phyloP scores from a whole-genome alignment of 2,888 invertebrate species.

The Rhopalosiphum nymphaeae region DNA sequence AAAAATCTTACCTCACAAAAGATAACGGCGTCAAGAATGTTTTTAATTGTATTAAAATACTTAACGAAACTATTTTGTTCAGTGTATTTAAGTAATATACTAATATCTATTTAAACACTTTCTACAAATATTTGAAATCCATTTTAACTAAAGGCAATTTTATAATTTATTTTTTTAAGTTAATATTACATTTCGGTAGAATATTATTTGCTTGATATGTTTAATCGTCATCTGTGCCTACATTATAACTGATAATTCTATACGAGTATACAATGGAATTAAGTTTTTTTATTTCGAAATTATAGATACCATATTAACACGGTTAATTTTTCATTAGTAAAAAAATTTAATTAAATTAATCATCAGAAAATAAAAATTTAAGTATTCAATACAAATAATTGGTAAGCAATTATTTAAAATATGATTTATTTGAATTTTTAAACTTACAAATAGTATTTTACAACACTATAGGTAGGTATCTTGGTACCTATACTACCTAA shows the following conservation, averaged over 20 bases:
- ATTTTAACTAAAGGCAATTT: too few species aligned
- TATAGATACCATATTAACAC: neutral
- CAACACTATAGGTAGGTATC: neutral
- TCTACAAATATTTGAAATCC: too few species aligned
- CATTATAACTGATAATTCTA: neutral
- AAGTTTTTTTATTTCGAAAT: neutral
- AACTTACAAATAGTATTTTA: neutral
- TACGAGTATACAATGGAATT: neutral
- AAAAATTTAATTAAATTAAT: neutral
- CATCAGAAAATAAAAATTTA: neutral
- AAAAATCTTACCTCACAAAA: too few species aligned
- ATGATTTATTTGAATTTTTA: neutral
- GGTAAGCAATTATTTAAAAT: neutral
- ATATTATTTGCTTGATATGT: too few species aligned
- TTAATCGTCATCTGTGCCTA: too few species aligned
- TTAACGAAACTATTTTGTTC: too few species aligned
- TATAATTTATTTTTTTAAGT: too few species aligned
- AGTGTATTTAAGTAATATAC: too few species aligned
- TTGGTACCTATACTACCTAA: neutral
- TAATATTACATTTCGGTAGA: too few species aligned
- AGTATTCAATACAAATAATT: neutral
- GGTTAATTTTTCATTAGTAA: neutral
- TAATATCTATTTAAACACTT: too few species aligned
- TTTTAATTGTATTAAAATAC: too few species aligned
- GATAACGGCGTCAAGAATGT: too few species aligned